Conservation (phyloP, 2,797 vertebrate genomes). For the Neosalanx taihuensis region DNA sequence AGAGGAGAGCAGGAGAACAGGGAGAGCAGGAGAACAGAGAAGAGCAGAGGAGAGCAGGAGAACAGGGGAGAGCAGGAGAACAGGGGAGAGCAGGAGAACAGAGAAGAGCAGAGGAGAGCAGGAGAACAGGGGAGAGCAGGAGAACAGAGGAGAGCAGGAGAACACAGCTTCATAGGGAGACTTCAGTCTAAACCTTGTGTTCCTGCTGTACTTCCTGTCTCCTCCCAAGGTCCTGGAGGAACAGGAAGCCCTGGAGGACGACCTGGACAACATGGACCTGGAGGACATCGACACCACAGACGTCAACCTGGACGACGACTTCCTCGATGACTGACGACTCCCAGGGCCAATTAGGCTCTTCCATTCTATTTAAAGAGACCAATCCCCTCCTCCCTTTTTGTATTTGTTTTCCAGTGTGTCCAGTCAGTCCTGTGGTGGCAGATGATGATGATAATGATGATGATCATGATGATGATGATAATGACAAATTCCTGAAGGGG, state of each 20-base stretch:
- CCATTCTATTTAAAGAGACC: constrained; percentile 73
- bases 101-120: too few species aligned
- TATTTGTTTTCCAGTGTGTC: constrained; percentile 65
- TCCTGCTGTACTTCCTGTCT: constrained; percentile 28
- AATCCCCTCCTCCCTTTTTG: constrained; percentile 62
- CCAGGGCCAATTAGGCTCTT: constrained; percentile 26
- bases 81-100: too few species aligned
- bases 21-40: too few species aligned
- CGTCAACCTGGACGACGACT: constrained; percentile 95
- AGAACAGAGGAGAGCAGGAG: too few species aligned
- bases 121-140: too few species aligned
- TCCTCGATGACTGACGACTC: constrained; percentile 84
- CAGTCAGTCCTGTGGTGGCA: constrained; percentile 41
- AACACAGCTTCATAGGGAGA: too few species aligned
- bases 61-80: too few species aligned
- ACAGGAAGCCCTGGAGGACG: constrained; percentile 92
- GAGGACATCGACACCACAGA: constrained; percentile 97
- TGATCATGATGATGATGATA: constrained; percentile 7
- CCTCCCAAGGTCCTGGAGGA: constrained; percentile 68
- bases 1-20: too few species aligned
- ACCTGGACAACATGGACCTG: constrained; percentile 95
- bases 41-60: too few species aligned
- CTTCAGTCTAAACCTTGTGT: not conserved
- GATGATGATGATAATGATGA: not conserved
- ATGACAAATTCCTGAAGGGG: constrained; percentile 23